Evolutionary conservation across 2,888 invertebrate species (phyloP).

Genomic region (Lordiphosa andalusiaca): DNA sequence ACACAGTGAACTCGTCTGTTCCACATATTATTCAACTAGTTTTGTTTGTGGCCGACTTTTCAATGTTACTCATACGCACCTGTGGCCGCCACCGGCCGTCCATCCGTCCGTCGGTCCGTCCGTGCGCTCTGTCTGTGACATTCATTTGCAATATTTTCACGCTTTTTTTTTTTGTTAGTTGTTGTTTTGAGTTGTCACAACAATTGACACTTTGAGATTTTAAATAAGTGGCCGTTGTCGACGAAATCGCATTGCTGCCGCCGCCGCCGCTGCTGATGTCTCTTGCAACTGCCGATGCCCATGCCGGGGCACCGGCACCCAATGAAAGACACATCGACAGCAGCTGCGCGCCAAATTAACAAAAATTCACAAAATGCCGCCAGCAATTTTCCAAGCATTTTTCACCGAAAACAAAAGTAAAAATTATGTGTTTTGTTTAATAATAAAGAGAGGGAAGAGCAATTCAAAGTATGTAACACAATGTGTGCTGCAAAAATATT

Average conservation of each 20-base stretch:
- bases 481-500: slow-evolving; percentile 65
- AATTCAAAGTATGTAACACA: slow-evolving; percentile 17
- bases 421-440: slow-evolving; percentile 47
- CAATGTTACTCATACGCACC: slow-evolving; percentile 73
- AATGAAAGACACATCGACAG: slow-evolving; percentile 71
- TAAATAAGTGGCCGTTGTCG: slow-evolving; percentile 44
- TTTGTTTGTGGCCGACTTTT: slow-evolving; percentile 62
- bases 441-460: slow-evolving; percentile 17
- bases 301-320: slow-evolving; percentile 32
- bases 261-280: slow-evolving; percentile 24
- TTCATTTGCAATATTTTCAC: slow-evolving; percentile 71
- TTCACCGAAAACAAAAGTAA: slow-evolving; percentile 54
- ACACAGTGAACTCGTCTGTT: slow-evolving; percentile 14
- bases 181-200: slow-evolving; percentile 62
- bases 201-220: slow-evolving; percentile 74
- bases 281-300: not conserved
- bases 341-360: slow-evolving; percentile 67
- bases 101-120: no score
- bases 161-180: slow-evolving; percentile 37
- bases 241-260: slow-evolving; percentile 17
- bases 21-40: slow-evolving; percentile 49
- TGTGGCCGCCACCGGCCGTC: slow-evolving; percentile 50
- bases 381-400: slow-evolving; percentile 31
- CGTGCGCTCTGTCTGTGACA: slow-evolving; percentile 37
- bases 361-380: slow-evolving; percentile 45